Percentiles rank a stretch among this genome's conserved stretches.
Conservation (phyloP, 2,888 invertebrate genomes). For the Caenorhabditis angaria region DNA sequence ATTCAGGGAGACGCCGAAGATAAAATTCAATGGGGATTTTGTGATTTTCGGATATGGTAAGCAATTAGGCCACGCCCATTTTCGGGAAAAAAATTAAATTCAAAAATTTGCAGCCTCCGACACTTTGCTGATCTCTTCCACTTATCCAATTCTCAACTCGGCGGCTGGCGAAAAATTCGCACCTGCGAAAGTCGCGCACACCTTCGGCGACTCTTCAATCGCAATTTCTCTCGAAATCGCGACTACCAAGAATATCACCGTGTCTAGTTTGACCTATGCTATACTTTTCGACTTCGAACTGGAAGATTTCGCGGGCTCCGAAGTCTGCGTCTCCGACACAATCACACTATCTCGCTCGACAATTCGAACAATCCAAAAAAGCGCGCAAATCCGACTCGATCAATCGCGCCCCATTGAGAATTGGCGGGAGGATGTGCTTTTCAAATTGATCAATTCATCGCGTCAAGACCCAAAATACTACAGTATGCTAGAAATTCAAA, state of each 20-base stretch:
- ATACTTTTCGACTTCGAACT: constrained; percentile 18
- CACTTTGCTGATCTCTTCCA: constrained; percentile 24
- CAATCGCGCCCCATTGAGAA: constrained; percentile 16
- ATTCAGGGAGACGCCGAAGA: constrained; percentile 37
- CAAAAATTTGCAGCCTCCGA: constrained; percentile 15
- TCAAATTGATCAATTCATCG: constrained; percentile 24
- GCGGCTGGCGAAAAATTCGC: constrained; percentile 28
- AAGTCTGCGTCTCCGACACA: constrained; percentile 21
- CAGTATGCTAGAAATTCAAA: constrained; percentile 7
- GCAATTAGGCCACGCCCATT: background rate
- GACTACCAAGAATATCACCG: constrained; percentile 21
- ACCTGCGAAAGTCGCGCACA: constrained; percentile 23
- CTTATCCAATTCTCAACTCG: constrained; percentile 26
- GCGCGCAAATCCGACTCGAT: constrained; percentile 26
- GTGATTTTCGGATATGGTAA: constrained; percentile 26
- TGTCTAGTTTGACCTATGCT: constrained; percentile 21
- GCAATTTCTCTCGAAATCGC: no score
- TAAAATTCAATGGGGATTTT: constrained; percentile 40
- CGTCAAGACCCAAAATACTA: background rate
- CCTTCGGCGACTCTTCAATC: no score
- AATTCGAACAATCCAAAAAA: constrained; percentile 17
- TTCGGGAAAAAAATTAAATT: background rate
- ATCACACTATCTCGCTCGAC: constrained; percentile 13
- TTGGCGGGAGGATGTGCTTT: background rate
- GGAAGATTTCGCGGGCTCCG: no score